These are phyloP conservation scores for Pedetes capensis DNA, from an alignment of 2,113 vertebrate species.

Conservation along the genomic window DNA sequence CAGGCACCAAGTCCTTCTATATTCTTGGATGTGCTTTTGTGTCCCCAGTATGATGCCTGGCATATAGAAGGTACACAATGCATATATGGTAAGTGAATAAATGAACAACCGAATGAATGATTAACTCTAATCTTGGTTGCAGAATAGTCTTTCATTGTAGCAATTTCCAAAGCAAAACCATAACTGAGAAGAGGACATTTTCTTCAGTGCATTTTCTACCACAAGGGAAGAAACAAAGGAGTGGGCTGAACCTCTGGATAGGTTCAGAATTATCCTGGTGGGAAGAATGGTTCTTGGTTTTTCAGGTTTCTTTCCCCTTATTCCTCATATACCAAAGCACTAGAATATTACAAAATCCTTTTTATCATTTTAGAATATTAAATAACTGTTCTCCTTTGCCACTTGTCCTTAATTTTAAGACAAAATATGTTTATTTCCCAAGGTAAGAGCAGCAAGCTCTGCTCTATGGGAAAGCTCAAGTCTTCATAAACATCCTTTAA, in stretches of 20 bases:
- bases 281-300: not conserved
- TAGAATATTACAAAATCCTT: not conserved
- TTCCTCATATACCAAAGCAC: not conserved
- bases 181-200: not conserved
- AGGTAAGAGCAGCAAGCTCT: not conserved
- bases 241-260: not conserved
- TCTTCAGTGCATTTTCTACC: not conserved
- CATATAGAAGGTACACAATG: not conserved
- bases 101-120: not conserved
- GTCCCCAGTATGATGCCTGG: not conserved
- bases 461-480: not conserved
- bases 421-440: not conserved
- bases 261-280: not conserved
- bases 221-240: not conserved
- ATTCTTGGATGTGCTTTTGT: not conserved
- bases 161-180: not conserved
- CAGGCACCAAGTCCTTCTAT: not conserved
- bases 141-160: not conserved
- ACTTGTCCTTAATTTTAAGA: slow-evolving; percentile 17
- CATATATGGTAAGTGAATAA: not conserved
- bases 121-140: not conserved
- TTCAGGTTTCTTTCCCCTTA: not conserved
- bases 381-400: not conserved
- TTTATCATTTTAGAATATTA: not conserved
- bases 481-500: not conserved